Evolutionary conservation across 2,113 vertebrate species (phyloP).

Genomic region (Pedetes capensis): DNA sequence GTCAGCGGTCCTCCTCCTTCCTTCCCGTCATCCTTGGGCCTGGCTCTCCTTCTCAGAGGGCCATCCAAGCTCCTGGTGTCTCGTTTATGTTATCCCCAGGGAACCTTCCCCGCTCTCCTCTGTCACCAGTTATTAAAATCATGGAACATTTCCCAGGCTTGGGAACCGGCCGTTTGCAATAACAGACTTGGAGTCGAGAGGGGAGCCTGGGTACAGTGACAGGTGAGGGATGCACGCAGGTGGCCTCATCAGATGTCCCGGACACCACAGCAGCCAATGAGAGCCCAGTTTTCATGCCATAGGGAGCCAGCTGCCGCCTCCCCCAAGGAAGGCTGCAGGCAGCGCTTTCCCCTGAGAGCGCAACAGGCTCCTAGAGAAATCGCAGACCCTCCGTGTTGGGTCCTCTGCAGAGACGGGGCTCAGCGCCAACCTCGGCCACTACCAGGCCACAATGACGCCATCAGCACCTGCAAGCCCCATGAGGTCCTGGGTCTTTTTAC

Average conservation of each 20-base stretch:
- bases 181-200: constrained; percentile 51
- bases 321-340: constrained; percentile 46
- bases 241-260: constrained; percentile 55
- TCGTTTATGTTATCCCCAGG: constrained; percentile 57
- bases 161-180: constrained; percentile 59
- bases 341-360: not conserved
- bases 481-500: not conserved
- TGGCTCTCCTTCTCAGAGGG: constrained; percentile 59
- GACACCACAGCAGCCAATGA: constrained; percentile 67
- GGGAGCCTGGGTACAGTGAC: constrained; percentile 41
- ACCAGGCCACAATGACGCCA: accelerated
- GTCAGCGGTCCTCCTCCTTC: constrained; percentile 62
- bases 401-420: not conserved
- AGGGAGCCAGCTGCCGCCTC: constrained; percentile 22
- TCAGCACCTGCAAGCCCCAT: not conserved
- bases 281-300: constrained; percentile 31
- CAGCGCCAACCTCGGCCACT: accelerated
- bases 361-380: not conserved
- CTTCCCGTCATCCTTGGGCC: constrained; percentile 21
- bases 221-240: constrained; percentile 49
- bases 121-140: constrained; percentile 53
- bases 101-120: constrained; percentile 54
- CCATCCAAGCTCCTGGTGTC: constrained; percentile 11
- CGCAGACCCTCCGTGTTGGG: not conserved
- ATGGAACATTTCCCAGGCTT: constrained; percentile 46